phyloP scores from a whole-genome alignment of 2,797 vertebrate genomes.

The Hydrophis major region DNA sequence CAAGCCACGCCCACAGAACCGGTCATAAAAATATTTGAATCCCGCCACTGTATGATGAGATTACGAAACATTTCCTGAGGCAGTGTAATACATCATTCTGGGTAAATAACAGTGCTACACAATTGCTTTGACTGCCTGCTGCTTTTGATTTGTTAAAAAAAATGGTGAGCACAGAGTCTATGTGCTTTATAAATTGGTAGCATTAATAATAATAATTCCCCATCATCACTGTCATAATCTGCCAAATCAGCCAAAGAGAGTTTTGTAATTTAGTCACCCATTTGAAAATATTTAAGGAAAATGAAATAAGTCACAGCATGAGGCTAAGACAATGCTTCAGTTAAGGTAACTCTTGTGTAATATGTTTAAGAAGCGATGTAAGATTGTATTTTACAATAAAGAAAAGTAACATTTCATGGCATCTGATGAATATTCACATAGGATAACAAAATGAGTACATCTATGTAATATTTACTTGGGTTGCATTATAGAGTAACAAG shows the following conservation, averaged over 20 bases:
- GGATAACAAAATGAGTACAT: not conserved
- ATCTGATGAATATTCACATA: not conserved
- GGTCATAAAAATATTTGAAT: too few relatives aligned
- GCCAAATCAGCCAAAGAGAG: not conserved
- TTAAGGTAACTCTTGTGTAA: not conserved
- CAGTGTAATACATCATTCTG: constrained; percentile 33
- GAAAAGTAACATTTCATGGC: not conserved
- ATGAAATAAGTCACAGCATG: not conserved
- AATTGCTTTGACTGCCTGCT: not conserved
- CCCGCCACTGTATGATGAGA: not conserved
- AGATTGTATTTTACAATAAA: not conserved
- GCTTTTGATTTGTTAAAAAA: not conserved
- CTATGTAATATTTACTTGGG: not conserved
- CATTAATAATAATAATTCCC: constrained; percentile 5
- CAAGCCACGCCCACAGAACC: too few relatives aligned
- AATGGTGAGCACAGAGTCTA: constrained; percentile 33
- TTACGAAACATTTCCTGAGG: constrained; percentile 34
- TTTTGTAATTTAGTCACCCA: not conserved
- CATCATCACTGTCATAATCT: not conserved
- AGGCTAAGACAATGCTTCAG: not conserved
- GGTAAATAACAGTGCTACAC: constrained; percentile 9
- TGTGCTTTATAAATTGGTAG: constrained; percentile 36
- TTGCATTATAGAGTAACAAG: not conserved
- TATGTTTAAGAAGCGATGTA: not conserved
- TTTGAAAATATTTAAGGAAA: not conserved